phyloP scores from a whole-genome alignment of 2,888 invertebrate species.

The Xestobium rufovillosum region DNA sequence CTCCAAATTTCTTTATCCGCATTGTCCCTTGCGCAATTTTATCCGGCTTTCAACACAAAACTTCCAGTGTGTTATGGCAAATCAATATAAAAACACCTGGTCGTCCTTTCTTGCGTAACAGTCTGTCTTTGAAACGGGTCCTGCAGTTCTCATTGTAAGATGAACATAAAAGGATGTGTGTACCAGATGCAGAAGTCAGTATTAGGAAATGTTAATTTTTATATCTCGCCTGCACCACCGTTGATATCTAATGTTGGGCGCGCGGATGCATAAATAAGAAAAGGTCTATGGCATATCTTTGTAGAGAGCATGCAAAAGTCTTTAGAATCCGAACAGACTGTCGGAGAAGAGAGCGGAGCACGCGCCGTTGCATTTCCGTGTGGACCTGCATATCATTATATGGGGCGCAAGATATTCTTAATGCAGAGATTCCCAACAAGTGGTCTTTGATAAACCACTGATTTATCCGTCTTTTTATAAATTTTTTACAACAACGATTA shows the following conservation, averaged over 20 bases:
- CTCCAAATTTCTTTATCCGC: slow-evolving; percentile 2
- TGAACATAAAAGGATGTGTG: slow-evolving; percentile 30
- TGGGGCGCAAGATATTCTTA: too few species aligned
- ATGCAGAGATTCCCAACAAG: too few species aligned
- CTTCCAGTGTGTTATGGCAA: slow-evolving; percentile 33
- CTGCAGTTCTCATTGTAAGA: slow-evolving; percentile 28
- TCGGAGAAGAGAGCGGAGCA: slow-evolving; percentile 27
- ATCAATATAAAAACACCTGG: slow-evolving; percentile 41
- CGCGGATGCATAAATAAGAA: slow-evolving; percentile 27
- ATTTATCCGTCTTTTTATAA: too few species aligned
- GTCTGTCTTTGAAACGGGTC: slow-evolving; percentile 30
- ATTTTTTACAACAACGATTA: too few species aligned
- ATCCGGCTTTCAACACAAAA: slow-evolving; percentile 25
- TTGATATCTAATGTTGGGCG: slow-evolving; percentile 22
- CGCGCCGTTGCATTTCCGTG: slow-evolving; percentile 34
- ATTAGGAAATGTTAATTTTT: slow-evolving; percentile 13
- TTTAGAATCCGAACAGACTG: slow-evolving; percentile 25
- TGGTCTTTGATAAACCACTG: too few species aligned
- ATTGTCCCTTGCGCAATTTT: slow-evolving; percentile 20
- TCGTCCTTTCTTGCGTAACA: slow-evolving; percentile 34
- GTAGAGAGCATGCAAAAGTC: slow-evolving; percentile 22
- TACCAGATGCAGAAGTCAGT: slow-evolving; percentile 25
- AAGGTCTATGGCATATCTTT: slow-evolving; percentile 29
- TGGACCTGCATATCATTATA: slow-evolving; percentile 24
- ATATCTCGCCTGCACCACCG: slow-evolving; percentile 5